Evolutionary conservation across 2,888 invertebrate species (phyloP).

Genomic region (Aphelenchoides bicaudatus): DNA sequence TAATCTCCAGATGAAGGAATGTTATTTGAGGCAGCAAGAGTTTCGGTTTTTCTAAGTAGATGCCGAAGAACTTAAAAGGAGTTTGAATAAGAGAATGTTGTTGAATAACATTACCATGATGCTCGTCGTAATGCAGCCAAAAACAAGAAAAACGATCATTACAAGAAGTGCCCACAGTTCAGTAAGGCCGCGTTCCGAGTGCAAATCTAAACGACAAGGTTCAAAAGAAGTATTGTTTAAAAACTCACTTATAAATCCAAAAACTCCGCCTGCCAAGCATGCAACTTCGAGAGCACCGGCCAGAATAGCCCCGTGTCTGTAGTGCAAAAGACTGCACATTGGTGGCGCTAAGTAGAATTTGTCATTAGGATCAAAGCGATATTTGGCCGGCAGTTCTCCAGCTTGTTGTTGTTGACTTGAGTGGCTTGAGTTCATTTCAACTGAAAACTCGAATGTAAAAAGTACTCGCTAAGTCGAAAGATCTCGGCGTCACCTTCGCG

Average conservation of each 20-base stretch:
- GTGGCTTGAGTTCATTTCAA: no score
- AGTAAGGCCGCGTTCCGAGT: conserved; percentile 27
- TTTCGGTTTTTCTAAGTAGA: conserved; percentile 41
- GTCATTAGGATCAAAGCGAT: conserved; percentile 47
- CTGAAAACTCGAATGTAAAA: no score
- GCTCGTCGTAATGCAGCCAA: conserved; percentile 35
- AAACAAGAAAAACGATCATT: conserved; percentile 27
- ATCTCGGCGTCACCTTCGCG: no score
- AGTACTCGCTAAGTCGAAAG: no score
- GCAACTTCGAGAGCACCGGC: conserved; percentile 37
- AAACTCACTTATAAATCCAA: conserved; percentile 37
- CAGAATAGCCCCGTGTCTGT: conserved; percentile 43
- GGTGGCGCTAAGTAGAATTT: conserved; percentile 54
- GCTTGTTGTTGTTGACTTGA: no score
- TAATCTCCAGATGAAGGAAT: conserved; percentile 48
- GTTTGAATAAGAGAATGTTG: neutral
- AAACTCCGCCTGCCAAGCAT: conserved; percentile 23
- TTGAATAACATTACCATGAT: conserved; percentile 31
- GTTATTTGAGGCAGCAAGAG: conserved; percentile 50
- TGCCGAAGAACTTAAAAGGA: conserved; percentile 37
- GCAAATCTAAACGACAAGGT: conserved; percentile 29
- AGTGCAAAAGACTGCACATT: conserved; percentile 53
- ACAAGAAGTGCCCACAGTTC: conserved; percentile 28
- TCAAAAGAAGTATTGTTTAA: neutral
- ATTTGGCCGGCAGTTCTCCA: conserved; percentile 27